phyloP scores from a whole-genome alignment of 1,140 invertebrate genomes.

The Scylla paramamosain region DNA sequence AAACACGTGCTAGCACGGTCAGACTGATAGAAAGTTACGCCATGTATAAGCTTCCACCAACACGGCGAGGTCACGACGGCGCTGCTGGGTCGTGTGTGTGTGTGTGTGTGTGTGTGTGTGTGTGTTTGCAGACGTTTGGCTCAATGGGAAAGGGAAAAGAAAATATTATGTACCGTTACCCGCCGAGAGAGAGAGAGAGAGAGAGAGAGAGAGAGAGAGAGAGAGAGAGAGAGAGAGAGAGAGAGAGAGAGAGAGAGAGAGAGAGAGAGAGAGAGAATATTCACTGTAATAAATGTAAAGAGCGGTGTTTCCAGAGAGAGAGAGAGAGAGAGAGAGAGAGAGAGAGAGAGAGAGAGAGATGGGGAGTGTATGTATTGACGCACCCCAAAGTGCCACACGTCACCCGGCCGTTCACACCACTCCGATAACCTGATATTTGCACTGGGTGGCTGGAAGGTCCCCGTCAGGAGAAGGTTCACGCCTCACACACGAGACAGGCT shows the following conservation, averaged over 20 bases:
- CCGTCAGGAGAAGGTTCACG: background rate
- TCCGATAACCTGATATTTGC: slow-evolving; percentile 22
- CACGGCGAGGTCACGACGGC: background rate
- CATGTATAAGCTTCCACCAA: background rate
- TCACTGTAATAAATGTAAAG: too few species aligned
- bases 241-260: too few species aligned
- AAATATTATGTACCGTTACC: background rate
- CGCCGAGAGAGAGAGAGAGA: too few species aligned
- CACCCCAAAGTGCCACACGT: background rate
- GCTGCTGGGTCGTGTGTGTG: slow-evolving; percentile 6
- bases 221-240: slow-evolving; percentile 39
- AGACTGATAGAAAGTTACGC: background rate
- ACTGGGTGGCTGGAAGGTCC: background rate
- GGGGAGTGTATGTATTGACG: background rate
- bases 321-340: too few species aligned
- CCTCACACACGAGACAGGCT: background rate
- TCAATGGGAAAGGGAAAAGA: background rate
- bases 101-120: slow-evolving; percentile 29
- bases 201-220: background rate
- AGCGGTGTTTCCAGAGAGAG: too few species aligned
- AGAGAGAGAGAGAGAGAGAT: slow-evolving; percentile 32
- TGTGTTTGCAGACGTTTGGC: background rate
- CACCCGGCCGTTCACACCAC: background rate
- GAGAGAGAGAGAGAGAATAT: slow-evolving; percentile 32
- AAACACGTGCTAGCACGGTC: background rate